phyloP scores from a whole-genome alignment of 1,140 invertebrate species.

The Drosophila tsacasi region DNA sequence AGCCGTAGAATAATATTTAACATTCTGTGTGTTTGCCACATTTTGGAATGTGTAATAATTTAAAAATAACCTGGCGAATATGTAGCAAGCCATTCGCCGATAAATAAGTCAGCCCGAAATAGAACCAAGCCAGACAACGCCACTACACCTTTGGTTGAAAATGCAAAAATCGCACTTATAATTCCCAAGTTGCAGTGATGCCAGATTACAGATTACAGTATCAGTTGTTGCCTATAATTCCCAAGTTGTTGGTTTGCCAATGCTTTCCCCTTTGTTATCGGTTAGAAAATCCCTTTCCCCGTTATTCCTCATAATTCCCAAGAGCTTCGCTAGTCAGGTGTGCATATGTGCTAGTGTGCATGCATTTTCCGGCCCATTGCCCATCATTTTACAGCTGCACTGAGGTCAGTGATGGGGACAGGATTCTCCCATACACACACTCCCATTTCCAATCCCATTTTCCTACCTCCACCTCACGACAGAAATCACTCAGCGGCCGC shows the following conservation, averaged over 20 bases:
- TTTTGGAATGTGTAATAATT: conserved; percentile 82
- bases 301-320: not conserved
- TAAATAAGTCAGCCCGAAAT: conserved; percentile 75
- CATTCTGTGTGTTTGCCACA: conserved; percentile 76
- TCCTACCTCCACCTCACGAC: conserved; percentile 26
- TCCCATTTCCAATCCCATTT: conserved; percentile 17
- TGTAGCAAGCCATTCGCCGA: conserved; percentile 70
- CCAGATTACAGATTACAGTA: not conserved
- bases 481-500: conserved; percentile 56
- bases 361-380: conserved; percentile 56
- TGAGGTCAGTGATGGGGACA: conserved; percentile 74
- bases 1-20: conserved; percentile 68
- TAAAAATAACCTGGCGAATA: conserved; percentile 80
- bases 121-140: conserved; percentile 49
- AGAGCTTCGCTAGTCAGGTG: conserved; percentile 1
- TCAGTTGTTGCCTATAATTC: not conserved
- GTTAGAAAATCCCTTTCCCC: not conserved
- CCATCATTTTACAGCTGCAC: conserved; percentile 66
- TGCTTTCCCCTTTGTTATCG: not conserved
- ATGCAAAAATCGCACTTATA: conserved; percentile 5
- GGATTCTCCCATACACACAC: conserved; percentile 16
- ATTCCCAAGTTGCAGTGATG: not conserved
- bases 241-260: not conserved
- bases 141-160: conserved; percentile 56
- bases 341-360: conserved; percentile 14